phyloP scores from a whole-genome alignment of 2,797 vertebrate species.

The Sardinella longiceps region DNA sequence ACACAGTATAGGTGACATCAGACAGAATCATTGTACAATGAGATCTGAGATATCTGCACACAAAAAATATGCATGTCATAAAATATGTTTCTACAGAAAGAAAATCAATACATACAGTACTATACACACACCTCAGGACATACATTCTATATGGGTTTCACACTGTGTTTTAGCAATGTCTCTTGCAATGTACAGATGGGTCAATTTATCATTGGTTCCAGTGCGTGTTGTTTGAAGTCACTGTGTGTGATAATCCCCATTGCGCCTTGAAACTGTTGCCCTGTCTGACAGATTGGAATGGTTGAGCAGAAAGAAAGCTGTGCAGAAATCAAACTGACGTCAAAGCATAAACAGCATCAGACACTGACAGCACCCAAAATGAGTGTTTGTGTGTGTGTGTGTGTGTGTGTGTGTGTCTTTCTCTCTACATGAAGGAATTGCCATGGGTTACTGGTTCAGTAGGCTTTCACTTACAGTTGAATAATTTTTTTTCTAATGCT shows the following conservation, averaged over 20 bases:
- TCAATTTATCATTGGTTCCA: not conserved
- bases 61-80: not conserved
- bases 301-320: conserved; percentile 23
- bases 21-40: no score
- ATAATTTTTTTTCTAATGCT: not conserved
- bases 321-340: conserved; percentile 32
- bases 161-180: not conserved
- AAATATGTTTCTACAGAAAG: conserved; percentile 25
- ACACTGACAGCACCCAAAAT: conserved; percentile 18
- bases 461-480: not conserved
- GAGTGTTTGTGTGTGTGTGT: conserved; percentile 4
- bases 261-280: not conserved
- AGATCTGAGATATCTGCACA: no score
- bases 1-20: no score
- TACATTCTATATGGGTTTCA: not conserved
- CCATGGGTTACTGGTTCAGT: conserved; percentile 9
- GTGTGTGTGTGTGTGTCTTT: not conserved
- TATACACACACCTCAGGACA: not conserved
- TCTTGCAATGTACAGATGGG: not conserved
- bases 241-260: not conserved
- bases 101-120: no score
- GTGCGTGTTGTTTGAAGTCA: not conserved
- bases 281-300: conserved; percentile 4
- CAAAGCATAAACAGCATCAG: not conserved
- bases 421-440: not conserved